Evolutionary conservation across 2,797 vertebrate genomes (phyloP), one percentile per base, ranked within the genome.

Genomic region (Sebastes cheni): DNA sequence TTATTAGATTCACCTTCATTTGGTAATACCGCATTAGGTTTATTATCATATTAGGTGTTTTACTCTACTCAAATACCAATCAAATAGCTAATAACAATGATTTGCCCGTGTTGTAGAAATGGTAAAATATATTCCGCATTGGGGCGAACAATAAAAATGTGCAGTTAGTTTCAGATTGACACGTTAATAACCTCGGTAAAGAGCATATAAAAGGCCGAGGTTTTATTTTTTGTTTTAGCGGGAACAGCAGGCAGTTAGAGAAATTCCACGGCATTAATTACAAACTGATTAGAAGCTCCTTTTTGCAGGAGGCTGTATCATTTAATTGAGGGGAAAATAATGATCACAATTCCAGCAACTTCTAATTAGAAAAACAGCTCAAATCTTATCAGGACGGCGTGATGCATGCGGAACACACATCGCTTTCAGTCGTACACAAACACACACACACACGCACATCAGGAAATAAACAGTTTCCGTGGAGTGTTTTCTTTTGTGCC

Each of bases 281-380:
- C 94, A 92, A 95, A 93, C 89, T 92, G 94, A 95, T 95, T 95
- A 94, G 86, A 88, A 76, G 76, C 83, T 86, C 68, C 87, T 94
- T 93, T 93, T 92, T 90, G 88, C 92, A 91, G 90, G 94, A 93
- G 91, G 87, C 93, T 93, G 92, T 95, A 95, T 95, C 95, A 94
- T 95, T 95, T 96, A 95, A 95, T 95, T 95, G 94, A 95, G 90
- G 88, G 83, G 93, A 91, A 95, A 95, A 93, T 95, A 96, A 96
- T 93, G 93, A 95, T 95, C 94, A 90, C 92, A 93, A 95, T 95
- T 95, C 92, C 91, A 83, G 91, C 90, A 93, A 95, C 92, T 95
- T 95, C 92, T 95, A 96, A 96, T 96, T 95, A 95, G 94, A 95
- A 94, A 94, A 96, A 95, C 93, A 92, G 92, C 94, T 93, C 88